Evolutionary conservation across 2,888 invertebrate species (phyloP).

Genomic region (Hoplodrina ambigua): DNA sequence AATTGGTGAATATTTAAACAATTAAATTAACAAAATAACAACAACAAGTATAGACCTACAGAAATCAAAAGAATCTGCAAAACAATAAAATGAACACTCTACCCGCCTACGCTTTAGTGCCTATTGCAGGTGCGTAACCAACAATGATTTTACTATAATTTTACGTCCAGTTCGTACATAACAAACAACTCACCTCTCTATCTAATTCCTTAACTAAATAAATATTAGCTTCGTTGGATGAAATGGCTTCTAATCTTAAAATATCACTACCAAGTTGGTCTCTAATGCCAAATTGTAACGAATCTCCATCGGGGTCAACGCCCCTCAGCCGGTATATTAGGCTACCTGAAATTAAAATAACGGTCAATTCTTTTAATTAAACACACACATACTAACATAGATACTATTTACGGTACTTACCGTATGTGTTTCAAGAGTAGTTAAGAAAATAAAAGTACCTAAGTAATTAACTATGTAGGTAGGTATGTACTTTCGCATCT

Average conservation of each 20-base stretch:
- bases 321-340: conserved; percentile 95
- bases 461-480: conserved; percentile 2
- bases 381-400: conserved; percentile 35
- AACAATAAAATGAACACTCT: too few relatives aligned
- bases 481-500: too few relatives aligned
- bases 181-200: conserved; percentile 92
- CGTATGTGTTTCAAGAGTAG: conserved; percentile 46
- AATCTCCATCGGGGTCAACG: conserved; percentile 96
- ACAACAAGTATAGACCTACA: too few relatives aligned
- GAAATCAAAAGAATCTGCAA: too few relatives aligned
- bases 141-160: too few relatives aligned
- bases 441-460: conserved; percentile 56
- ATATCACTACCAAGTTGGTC: conserved; percentile 95
- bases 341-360: conserved; percentile 91
- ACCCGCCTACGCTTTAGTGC: too few relatives aligned
- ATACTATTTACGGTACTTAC: conserved; percentile 46
- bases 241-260: conserved; percentile 95
- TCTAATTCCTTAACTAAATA: conserved; percentile 97
- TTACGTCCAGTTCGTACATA: too few relatives aligned
- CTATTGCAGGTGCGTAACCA: too few relatives aligned
- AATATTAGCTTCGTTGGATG: conserved; percentile 95
- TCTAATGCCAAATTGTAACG: conserved; percentile 94
- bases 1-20: too few relatives aligned
- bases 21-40: too few relatives aligned
- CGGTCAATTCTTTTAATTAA: conserved; percentile 54